Percentiles rank a stretch among this genome's conserved stretches.
Conservation (phyloP, 2,797 vertebrate species). For the Oreortyx pictus region DNA sequence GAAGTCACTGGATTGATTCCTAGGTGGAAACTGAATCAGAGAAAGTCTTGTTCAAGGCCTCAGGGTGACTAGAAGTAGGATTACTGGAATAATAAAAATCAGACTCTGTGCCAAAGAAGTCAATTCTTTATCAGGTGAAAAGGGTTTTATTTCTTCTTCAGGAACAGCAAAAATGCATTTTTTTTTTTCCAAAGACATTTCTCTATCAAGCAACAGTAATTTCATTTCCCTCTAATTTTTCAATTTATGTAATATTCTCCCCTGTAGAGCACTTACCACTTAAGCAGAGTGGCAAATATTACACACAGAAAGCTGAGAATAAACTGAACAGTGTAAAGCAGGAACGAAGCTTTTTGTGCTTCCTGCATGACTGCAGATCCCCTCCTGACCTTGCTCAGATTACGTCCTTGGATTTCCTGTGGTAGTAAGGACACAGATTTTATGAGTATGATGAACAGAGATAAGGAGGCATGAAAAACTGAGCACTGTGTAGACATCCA, state of each 20-base stretch:
- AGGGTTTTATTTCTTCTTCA: neutral
- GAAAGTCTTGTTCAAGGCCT: neutral
- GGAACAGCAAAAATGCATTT: neutral
- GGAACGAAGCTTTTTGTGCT: neutral
- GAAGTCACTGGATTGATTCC: neutral
- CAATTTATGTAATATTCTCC: neutral
- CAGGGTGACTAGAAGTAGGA: neutral
- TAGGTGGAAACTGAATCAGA: neutral
- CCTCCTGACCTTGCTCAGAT: neutral
- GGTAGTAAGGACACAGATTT: neutral
- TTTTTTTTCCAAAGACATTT: neutral
- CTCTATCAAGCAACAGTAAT: neutral
- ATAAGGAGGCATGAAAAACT: neutral
- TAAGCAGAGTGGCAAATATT: neutral
- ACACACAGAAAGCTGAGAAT: neutral
- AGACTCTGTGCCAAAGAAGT: neutral
- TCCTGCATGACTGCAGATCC: neutral
- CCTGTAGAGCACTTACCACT: neutral
- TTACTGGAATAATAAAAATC: neutral
- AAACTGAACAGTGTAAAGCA: neutral
- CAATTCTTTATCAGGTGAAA: neutral
- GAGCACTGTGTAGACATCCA: neutral
- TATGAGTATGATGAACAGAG: neutral
- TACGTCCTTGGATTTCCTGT: constrained; percentile 5
- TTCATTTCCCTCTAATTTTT: constrained; percentile 7